Conservation (phyloP, 2,113 vertebrate genomes). For the Coptodon bakossiorum region DNA sequence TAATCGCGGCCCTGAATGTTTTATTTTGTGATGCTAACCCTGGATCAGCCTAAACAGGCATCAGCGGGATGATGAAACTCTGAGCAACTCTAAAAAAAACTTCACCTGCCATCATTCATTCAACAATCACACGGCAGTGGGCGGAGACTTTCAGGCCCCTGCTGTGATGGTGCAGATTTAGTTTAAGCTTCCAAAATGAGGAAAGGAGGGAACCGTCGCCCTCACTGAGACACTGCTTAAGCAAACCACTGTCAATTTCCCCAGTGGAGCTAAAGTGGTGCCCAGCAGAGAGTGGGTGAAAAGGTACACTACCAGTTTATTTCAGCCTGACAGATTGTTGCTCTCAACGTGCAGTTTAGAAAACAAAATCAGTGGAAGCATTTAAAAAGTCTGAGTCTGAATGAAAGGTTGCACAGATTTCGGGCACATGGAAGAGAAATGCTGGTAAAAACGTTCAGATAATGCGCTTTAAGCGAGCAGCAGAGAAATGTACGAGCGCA, state of each 20-base stretch:
- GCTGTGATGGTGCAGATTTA: background rate
- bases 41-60: background rate
- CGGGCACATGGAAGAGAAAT: background rate
- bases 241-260: background rate
- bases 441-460: fast-evolving
- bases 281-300: background rate
- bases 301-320: background rate
- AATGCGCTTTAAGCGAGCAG: background rate
- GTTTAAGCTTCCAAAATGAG: background rate
- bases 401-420: background rate
- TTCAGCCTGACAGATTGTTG: fast-evolving
- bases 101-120: background rate
- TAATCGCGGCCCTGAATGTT: background rate
- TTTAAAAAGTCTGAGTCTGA: background rate
- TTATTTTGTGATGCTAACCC: background rate
- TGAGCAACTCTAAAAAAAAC: background rate
- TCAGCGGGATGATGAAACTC: background rate
- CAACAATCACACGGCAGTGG: background rate
- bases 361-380: background rate
- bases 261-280: background rate
- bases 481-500: background rate
- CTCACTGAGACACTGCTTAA: fast-evolving
- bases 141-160: fast-evolving
- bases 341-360: background rate
- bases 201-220: fast-evolving